phyloP scores from a whole-genome alignment of 2,888 invertebrate genomes.

The Eueremaeus valkanovi region DNA sequence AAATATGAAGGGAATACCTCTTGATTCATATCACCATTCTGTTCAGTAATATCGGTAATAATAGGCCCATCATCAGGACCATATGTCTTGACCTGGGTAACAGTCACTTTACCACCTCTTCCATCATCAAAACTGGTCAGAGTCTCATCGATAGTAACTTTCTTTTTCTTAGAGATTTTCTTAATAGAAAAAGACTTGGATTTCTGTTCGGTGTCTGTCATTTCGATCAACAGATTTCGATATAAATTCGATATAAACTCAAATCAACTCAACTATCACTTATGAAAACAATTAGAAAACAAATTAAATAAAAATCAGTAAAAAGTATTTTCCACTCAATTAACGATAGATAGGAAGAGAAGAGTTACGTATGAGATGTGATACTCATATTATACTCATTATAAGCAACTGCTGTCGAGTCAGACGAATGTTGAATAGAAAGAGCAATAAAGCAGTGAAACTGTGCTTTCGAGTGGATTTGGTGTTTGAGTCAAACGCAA shows the following conservation, averaged over 20 bases:
- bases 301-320: neutral
- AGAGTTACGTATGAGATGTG: neutral
- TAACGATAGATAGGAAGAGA: neutral
- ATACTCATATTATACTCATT: neutral
- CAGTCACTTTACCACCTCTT: constrained; percentile 8
- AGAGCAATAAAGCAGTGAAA: neutral
- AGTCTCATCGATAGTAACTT: neutral
- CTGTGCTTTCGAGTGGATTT: neutral
- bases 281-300: neutral
- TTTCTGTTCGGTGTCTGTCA: neutral
- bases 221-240: neutral
- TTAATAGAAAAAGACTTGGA: constrained; percentile 10
- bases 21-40: neutral
- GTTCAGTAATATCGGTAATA: constrained; percentile 1
- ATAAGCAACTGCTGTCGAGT: neutral
- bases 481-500: neutral
- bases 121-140: constrained; percentile 4
- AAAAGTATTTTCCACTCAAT: neutral
- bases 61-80: constrained; percentile 5
- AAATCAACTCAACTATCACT: neutral
- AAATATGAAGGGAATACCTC: neutral
- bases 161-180: constrained; percentile 24
- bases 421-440: neutral
- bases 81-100: neutral
- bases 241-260: neutral